Evolutionary conservation across 2,113 vertebrate species (phyloP), one percentile per base, ranked within the genome.

Genomic region (Speoplatyrhinus poulsoni): DNA sequence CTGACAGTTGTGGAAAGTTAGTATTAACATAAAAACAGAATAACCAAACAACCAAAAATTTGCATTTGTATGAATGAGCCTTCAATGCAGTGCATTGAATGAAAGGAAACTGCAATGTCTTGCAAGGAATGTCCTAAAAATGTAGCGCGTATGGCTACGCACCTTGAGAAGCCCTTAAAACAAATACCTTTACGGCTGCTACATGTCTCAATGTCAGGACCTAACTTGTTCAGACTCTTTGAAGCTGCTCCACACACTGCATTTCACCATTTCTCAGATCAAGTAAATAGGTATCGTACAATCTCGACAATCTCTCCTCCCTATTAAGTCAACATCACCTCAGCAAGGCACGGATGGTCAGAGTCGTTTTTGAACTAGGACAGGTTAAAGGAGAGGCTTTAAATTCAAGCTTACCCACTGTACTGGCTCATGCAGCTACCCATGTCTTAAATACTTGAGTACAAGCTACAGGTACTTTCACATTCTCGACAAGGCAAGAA

Each of bases 351-450:
- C 26, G 26, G 3, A 32, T 50, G 65, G 56, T 71, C 69, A 65
- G 56, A 76, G 63, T 13, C 65, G 55, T 70, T 61, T 56, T 47
- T 26, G 3, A 65, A 65, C 9, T 69, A 11, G 56, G 48, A 15
- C 2, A 49, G 69, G 62, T 4, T 17, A 66, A 41, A 73, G 36
- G 48, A 26, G 17, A 46, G 1, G 32, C 12, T 33, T 76, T 17
- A 1, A 12, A 15, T 62, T 32, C 17, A 26, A 48, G 93, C 95
- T 97, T 94, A 98, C 96, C 96, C 88, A 80, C 93, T 95, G 85
- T 95, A 93, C 69, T 94, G 91, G 89, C 95, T 97, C 90, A 96
- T 91, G 90, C 96, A 98, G 92, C 89, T 98, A 80, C 96, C 96
- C 96, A 98, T 95, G 85, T 93, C 87, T 90, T 85, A 81, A 83